phyloP scores from a whole-genome alignment of 2,888 invertebrate genomes.

The Alloplasta piceator region DNA sequence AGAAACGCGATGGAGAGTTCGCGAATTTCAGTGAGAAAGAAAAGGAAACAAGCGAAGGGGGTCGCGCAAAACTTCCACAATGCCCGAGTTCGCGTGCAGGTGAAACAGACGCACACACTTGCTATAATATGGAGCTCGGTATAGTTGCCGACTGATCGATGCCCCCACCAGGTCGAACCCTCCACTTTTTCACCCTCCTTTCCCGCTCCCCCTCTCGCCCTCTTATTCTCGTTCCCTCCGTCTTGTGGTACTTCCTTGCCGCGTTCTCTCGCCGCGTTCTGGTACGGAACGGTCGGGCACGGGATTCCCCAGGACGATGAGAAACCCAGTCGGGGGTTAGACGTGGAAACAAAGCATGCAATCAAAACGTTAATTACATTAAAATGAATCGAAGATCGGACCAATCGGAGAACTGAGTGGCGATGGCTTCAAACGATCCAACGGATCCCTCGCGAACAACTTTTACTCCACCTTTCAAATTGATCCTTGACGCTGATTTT shows the following conservation, averaged over 20 bases:
- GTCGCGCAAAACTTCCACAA: constrained; percentile 41
- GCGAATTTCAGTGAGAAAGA: constrained; percentile 26
- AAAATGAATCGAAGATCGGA: constrained; percentile 82
- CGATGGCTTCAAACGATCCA: constrained; percentile 68
- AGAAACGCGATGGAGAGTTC: constrained; percentile 6
- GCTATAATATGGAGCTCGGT: constrained; percentile 36
- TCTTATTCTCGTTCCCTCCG: neutral
- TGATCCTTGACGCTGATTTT: no score
- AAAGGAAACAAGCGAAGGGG: constrained; percentile 23
- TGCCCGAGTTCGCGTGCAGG: constrained; percentile 53
- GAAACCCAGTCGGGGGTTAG: constrained; percentile 64
- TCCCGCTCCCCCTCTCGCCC: constrained; percentile 4
- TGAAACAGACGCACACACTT: constrained; percentile 58
- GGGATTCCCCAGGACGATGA: constrained; percentile 43
- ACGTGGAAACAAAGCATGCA: constrained; percentile 81
- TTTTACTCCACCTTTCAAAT: no score
- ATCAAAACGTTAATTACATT: constrained; percentile 83
- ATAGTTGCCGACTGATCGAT: constrained; percentile 76
- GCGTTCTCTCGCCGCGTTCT: constrained; percentile 22
- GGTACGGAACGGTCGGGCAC: constrained; percentile 57
- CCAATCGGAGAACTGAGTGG: constrained; percentile 75
- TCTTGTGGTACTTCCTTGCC: neutral
- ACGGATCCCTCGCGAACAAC: constrained; percentile 44
- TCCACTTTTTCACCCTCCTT: constrained; percentile 39
- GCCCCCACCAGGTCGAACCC: constrained; percentile 69